Base-by-base conservation (phyloP, 2,797 vertebrate species). In the Aulostomus chinensis region DNA sequence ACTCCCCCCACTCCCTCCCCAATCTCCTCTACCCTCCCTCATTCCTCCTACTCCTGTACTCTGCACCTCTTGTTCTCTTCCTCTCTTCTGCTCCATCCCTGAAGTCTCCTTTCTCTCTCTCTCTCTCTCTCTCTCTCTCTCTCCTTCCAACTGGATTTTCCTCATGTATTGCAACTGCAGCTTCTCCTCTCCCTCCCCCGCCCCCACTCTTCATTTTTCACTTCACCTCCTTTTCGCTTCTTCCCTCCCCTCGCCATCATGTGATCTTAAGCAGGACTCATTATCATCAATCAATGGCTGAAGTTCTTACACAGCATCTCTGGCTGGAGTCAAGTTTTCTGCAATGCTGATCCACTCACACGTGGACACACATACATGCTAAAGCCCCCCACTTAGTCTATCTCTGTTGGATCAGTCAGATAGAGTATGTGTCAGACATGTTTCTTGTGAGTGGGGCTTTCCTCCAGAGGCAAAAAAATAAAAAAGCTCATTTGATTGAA, bases 281-380 rank as follows among this genome's bases (percentile, higher is more conserved):
- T 85, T 80, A 88, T 62, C 58, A 73, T 82, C 70, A 63, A 75
- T 89, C 80, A 83, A 71, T 80, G 49, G 63, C 29, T 48, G 54
- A 68, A 56, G 16, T 56, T 79, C 76, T 77, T 61, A 78, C 47
- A 22, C 70, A 73, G 76, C 72, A 78, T 53, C 59, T 66, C 47
- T 20, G 14, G 47, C 48, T 72, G 37, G 54, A 28, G 68, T 65
- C 30, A 13, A 66, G 66, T 65, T 50, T 73, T 68, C 67, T 54
- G 63, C 57, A 4, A 36, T 28, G 61, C 66, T 71, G 71, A 68
- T 78, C 32, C 6, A 9, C 24, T 46, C 61, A 3, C 52, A 26
- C 56, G 17, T 41, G 16, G 33, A 12, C 49, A 24, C 18, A 58
- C 52, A 58, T 42, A 38, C 56, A 32, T 1, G 41, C 48, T 10